phyloP scores from a whole-genome alignment of 2,888 invertebrate genomes.

The Cyrtodaria siliqua region DNA sequence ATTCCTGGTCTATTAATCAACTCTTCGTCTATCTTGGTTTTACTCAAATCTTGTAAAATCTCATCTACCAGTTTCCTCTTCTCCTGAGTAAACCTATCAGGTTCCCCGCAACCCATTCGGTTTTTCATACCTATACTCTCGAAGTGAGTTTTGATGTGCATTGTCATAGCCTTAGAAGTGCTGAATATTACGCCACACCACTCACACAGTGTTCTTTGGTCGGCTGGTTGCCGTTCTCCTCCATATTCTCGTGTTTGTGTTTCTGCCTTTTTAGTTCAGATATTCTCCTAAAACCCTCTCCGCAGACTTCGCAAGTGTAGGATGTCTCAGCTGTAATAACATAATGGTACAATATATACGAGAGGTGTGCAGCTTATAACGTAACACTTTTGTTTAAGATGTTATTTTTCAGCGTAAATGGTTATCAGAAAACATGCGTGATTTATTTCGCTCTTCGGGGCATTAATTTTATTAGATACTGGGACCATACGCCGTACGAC shows the following conservation, averaged over 20 bases:
- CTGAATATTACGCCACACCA: conserved; percentile 44
- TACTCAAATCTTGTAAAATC: conserved; percentile 42
- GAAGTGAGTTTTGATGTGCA: conserved; percentile 38
- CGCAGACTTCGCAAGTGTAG: conserved; percentile 57
- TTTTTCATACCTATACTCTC: conserved; percentile 3
- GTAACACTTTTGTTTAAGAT: no score
- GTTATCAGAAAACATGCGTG: no score
- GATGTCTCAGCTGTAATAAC: conserved; percentile 46
- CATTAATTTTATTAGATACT: no score
- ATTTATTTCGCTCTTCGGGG: no score
- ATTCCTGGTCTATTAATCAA: neutral
- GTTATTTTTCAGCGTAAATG: no score
- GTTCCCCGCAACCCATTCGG: neutral
- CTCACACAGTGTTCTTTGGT: conserved; percentile 12
- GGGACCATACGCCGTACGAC: no score
- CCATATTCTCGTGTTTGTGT: conserved; percentile 26
- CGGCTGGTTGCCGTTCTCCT: neutral
- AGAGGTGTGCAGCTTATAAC: no score
- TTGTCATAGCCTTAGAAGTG: conserved; percentile 28
- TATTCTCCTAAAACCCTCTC: conserved; percentile 52
- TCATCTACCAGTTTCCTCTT: conserved; percentile 34
- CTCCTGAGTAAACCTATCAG: conserved; percentile 4
- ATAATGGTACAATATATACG: no score
- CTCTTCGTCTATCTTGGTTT: neutral
- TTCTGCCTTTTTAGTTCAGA: conserved; percentile 60